Base-by-base conservation (phyloP, 1,140 invertebrate species). In the Macrosteles quadrilineatus region DNA sequence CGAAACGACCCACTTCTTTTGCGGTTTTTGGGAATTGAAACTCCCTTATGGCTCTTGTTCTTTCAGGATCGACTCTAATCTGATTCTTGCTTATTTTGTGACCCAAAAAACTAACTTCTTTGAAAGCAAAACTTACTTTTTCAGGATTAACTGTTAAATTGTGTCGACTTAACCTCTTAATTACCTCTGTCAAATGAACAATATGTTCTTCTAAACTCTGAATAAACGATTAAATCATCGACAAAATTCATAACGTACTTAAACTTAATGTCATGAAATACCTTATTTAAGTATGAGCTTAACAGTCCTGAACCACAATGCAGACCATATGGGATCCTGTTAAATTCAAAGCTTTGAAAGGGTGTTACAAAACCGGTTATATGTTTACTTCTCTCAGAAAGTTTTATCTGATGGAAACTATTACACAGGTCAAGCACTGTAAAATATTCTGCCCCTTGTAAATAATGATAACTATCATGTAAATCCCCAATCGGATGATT, bases 81-180 rank as follows among this genome's bases (percentile, higher is more conserved):
- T 50, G 14, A 4, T 50, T n/a, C 4, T 50, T 50, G n/a, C 14
- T 19, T 21, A 50, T 21, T 21, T 9, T 9, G n/a, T 50, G n/a
- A 9, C 47, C 21, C 21, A 50, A 19, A 19, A 50, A 50, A 3
- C n/a, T 17, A 19, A 50, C n/a, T 50, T 50, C 47, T 50, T 50
- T 50, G n/a, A 19, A 50, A 4, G 4, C 4, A 19, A 50, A 21
- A 19, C 21, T 50, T 6, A n/a, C 21, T 19, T 19, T 50, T n/a
- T 50, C 47, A 19, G 47, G 47, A n/a, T 50, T 50, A 9, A 50
- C 47, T 19, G 14, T 50, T 50, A 50, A 50, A 50, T 50, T 19
- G n/a, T 19, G 14, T 6, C 21, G 4, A 4, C n/a, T 36, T 14
- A 36, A 14, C 32, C 32, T 36, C 4, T 14, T 36, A 36, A 36